These are phyloP conservation scores for Nemopilema nomurai DNA, from an alignment of 30 jellyfish, hydroid and myxozoan species.

Conservation along the genomic window DNA sequence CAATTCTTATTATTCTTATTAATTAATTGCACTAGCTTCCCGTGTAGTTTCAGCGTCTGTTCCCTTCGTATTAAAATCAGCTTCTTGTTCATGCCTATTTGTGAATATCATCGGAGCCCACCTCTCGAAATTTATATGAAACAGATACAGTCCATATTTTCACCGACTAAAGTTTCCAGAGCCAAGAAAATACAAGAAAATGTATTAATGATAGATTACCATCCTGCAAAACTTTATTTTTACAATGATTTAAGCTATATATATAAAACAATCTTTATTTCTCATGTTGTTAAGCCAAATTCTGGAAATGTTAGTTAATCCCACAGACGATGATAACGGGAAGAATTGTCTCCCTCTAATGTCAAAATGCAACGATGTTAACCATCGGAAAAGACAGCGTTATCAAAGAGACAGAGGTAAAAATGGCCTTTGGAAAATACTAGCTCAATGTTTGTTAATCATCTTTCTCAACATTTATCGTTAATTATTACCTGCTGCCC, in stretches of 20 bases:
- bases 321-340: too few species aligned
- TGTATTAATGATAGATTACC: slow-evolving; percentile 13
- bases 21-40: too few species aligned
- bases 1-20: too few species aligned
- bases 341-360: too few species aligned
- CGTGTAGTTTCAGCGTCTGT: too few species aligned
- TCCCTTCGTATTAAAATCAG: too few species aligned
- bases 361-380: too few species aligned
- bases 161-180: too few species aligned
- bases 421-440: neutral
- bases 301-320: slow-evolving; percentile 9
- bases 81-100: too few species aligned
- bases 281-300: slow-evolving; percentile 57
- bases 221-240: slow-evolving; percentile 41
- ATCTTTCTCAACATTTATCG: neutral
- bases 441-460: neutral
- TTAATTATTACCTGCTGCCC: neutral
- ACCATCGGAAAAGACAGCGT: neutral
- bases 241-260: slow-evolving; percentile 68
- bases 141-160: too few species aligned
- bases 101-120: too few species aligned
- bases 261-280: slow-evolving; percentile 62
- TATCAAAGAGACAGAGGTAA: neutral
- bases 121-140: too few species aligned
- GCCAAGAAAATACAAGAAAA: neutral